Evolutionary conservation across 2,113 vertebrate genomes (phyloP).

Genomic region (Trematocara nigrifrons): DNA sequence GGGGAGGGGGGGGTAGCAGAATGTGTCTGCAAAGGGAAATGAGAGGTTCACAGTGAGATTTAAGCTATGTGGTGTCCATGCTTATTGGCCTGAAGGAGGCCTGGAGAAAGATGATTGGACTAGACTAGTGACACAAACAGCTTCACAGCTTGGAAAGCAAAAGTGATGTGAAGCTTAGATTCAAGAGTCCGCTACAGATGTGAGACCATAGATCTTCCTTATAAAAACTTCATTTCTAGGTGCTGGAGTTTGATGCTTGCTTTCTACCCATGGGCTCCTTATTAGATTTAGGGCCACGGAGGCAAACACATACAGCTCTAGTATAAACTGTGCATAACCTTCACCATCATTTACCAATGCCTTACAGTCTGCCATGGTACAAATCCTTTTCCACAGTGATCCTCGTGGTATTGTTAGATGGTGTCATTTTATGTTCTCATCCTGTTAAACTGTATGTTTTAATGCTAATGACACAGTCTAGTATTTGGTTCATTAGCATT

Average conservation of each 20-base stretch:
- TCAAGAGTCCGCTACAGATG: background rate
- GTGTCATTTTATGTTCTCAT: background rate
- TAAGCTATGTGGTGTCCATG: background rate
- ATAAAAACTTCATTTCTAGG: background rate
- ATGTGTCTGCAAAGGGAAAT: background rate
- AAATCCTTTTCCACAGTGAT: background rate
- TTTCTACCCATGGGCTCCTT: accelerated
- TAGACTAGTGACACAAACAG: background rate
- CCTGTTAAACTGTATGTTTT: background rate
- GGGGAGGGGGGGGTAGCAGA: background rate
- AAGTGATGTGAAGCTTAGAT: background rate
- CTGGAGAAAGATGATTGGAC: background rate
- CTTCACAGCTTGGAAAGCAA: background rate
- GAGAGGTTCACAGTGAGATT: background rate
- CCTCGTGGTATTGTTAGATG: background rate
- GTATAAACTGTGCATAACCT: background rate
- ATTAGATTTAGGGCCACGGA: background rate
- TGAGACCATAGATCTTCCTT: background rate
- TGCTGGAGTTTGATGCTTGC: background rate
- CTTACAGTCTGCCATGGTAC: background rate
- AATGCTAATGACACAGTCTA: background rate
- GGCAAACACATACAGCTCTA: background rate
- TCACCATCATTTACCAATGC: background rate
- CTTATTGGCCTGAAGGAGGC: background rate
- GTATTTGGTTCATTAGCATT: background rate